phyloP scores from a whole-genome alignment of 2,888 invertebrate genomes.

The Xestia ashworthii region DNA sequence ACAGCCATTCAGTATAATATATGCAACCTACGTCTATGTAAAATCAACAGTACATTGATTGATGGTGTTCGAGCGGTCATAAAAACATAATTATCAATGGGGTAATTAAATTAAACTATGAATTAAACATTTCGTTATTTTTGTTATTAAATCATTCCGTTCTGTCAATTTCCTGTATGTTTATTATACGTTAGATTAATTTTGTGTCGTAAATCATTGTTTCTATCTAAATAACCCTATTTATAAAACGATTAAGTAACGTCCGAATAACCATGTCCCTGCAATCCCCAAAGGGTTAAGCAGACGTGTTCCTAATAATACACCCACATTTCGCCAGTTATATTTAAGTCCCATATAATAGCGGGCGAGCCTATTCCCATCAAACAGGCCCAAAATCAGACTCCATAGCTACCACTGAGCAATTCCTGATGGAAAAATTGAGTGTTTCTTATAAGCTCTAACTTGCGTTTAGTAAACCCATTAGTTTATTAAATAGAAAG shows the following conservation, averaged over 20 bases:
- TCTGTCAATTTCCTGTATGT: not conserved
- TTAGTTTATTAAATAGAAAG: not conserved
- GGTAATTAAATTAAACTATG: constrained; percentile 5
- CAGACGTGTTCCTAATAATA: too few species aligned
- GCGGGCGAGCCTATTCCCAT: too few species aligned
- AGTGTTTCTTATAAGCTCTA: not conserved
- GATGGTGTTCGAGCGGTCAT: not conserved
- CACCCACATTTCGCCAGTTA: too few species aligned
- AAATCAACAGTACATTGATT: constrained; percentile 3
- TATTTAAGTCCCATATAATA: too few species aligned
- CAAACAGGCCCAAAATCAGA: too few species aligned
- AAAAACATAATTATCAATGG: not conserved
- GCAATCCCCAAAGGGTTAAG: too few species aligned
- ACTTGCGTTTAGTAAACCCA: not conserved
- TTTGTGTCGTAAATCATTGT: too few species aligned
- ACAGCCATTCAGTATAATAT: not conserved
- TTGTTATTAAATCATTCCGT: not conserved
- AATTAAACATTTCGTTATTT: constrained; percentile 21
- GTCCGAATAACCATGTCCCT: not conserved
- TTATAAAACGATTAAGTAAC: too few species aligned
- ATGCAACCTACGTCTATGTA: not conserved
- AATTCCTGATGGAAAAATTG: too few species aligned
- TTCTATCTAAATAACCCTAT: too few species aligned
- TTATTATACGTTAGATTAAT: not conserved
- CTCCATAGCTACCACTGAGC: too few species aligned